Evolutionary conservation across 64 coral and sea anemone species (phyloP).

Genomic region (Montipora sp.): DNA sequence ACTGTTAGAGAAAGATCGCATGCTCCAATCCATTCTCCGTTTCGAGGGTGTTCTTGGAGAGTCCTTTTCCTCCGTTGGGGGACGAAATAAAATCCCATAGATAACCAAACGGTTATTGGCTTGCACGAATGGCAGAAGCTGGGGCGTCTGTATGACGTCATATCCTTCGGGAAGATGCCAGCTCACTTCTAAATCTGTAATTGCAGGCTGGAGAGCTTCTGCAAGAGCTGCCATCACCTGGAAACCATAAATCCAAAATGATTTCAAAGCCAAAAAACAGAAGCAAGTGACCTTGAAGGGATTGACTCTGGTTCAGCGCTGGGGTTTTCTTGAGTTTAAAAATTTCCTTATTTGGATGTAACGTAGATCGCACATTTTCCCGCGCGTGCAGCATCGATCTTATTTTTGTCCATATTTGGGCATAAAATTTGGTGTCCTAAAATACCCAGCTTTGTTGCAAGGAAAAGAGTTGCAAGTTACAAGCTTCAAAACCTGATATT

Average conservation of each 20-base stretch:
- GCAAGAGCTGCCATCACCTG: constrained; percentile 77
- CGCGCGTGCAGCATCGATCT: too few species aligned
- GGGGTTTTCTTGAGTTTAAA: too few species aligned
- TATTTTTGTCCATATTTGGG: too few species aligned
- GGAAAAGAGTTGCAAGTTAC: too few species aligned
- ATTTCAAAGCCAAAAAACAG: neutral
- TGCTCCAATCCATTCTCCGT: constrained; percentile 74
- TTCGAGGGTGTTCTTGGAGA: constrained; percentile 62
- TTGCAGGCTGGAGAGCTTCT: constrained; percentile 82
- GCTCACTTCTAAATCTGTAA: constrained; percentile 88
- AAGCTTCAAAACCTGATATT: too few species aligned
- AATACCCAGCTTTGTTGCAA: too few species aligned
- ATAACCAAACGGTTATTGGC: constrained; percentile 67
- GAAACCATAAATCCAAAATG: neutral
- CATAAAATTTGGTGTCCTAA: too few species aligned
- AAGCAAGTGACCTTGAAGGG: too few species aligned
- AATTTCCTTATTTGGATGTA: too few species aligned
- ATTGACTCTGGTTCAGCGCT: too few species aligned
- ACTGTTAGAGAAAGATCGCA: constrained; percentile 79
- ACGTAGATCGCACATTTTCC: too few species aligned
- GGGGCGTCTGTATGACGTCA: constrained; percentile 82
- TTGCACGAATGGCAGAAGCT: constrained; percentile 62
- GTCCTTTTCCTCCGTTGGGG: constrained; percentile 74
- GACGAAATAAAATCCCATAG: constrained; percentile 80
- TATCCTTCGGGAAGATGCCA: constrained; percentile 95